Conservation (phyloP, 2,113 vertebrate species). For the Aphyosemion australe region DNA sequence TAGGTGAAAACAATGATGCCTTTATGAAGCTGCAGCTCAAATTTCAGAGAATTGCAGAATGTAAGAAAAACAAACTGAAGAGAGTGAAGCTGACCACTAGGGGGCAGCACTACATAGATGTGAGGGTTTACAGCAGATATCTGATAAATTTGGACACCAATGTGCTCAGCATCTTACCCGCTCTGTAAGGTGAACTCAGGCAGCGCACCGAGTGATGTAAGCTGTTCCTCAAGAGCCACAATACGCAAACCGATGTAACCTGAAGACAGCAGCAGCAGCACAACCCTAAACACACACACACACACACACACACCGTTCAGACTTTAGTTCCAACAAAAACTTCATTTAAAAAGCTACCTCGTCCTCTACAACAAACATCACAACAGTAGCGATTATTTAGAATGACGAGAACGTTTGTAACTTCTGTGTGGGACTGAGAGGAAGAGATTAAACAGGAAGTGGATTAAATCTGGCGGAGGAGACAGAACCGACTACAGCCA, state of each 20-base stretch:
- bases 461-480: too few species aligned
- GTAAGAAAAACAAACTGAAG: neutral
- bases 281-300: constrained; percentile 69
- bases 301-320: neutral
- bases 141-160: too few species aligned
- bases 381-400: too few species aligned
- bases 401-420: too few species aligned
- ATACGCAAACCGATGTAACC: constrained; percentile 87
- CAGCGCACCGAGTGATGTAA: constrained; percentile 74
- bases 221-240: constrained; percentile 84
- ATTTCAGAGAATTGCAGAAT: neutral
- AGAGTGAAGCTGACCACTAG: neutral
- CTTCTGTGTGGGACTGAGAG: too few species aligned
- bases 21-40: neutral
- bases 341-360: neutral
- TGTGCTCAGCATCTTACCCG: constrained; percentile 60
- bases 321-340: neutral
- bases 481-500: neutral
- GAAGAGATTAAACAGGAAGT: too few species aligned
- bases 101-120: neutral
- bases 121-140: too few species aligned
- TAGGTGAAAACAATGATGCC: neutral
- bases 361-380: too few species aligned
- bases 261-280: constrained; percentile 85
- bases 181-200: constrained; percentile 76